Percentiles rank a stretch among this genome's conserved stretches.
Conservation (phyloP, 2,888 invertebrate genomes). For the Agonopterix subpropinquella region DNA sequence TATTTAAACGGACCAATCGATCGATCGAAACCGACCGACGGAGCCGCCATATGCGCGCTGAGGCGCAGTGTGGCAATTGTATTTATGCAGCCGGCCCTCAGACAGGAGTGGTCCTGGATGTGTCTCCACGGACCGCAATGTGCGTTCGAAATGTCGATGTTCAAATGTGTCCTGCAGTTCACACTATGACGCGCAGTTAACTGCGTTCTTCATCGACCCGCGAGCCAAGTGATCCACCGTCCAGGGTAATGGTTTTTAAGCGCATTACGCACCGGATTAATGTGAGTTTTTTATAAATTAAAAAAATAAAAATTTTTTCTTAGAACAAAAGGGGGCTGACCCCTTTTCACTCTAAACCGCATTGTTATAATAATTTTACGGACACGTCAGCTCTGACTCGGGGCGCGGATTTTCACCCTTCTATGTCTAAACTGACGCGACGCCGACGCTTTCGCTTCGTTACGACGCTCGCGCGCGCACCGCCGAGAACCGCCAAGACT, state of each 20-base stretch:
- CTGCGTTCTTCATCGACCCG: constrained; percentile 78
- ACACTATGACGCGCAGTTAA: constrained; percentile 57
- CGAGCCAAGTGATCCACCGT: constrained; percentile 77
- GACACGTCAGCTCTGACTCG: neutral
- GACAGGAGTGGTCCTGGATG: constrained; percentile 61
- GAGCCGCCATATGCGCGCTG: constrained; percentile 17
- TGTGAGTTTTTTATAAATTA: neutral
- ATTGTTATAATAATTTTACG: neutral
- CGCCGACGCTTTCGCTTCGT: neutral
- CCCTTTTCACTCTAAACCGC: neutral
- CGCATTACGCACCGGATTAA: too few species aligned
- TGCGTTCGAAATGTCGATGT: constrained; percentile 79
- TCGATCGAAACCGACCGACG: neutral
- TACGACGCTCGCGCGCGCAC: neutral
- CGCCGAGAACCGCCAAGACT: neutral
- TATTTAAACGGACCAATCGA: constrained; percentile 15
- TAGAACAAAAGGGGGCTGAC: neutral
- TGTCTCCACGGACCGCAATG: constrained; percentile 69
- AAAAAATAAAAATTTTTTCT: neutral
- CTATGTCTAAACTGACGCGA: neutral
- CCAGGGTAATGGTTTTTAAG: constrained; percentile 44
- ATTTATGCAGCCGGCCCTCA: constrained; percentile 47
- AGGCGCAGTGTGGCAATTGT: constrained; percentile 17
- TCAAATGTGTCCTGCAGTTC: constrained; percentile 72
- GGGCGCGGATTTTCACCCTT: constrained; percentile 2